phyloP scores from a whole-genome alignment of 2,113 vertebrate species.

The Ascaphus truei region DNA sequence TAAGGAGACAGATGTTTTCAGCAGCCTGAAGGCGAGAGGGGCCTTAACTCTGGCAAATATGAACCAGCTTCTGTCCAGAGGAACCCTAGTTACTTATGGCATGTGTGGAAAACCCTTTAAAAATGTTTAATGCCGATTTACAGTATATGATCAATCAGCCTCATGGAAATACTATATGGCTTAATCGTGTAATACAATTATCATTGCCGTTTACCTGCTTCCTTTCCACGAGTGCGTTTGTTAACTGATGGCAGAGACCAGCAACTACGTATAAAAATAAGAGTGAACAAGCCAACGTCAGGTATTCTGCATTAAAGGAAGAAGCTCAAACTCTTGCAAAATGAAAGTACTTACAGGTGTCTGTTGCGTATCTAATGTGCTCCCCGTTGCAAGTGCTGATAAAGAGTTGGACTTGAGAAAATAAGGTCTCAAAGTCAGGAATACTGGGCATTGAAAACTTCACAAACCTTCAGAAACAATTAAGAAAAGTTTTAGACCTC shows the following conservation, averaged over 20 bases:
- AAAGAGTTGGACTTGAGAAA: constrained; percentile 98
- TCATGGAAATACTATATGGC: too few relatives aligned
- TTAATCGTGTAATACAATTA: too few relatives aligned
- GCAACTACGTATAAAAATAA: constrained; percentile 73
- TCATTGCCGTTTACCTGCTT: constrained; percentile 91
- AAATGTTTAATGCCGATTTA: too few relatives aligned
- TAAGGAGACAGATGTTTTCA: too few relatives aligned
- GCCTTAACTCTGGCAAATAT: too few relatives aligned
- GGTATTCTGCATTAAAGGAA: constrained; percentile 9
- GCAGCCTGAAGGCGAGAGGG: too few relatives aligned
- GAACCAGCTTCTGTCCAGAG: too few relatives aligned
- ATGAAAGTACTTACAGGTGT: constrained; percentile 90
- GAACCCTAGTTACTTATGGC: too few relatives aligned
- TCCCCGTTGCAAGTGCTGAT: constrained; percentile 98
- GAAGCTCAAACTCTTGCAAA: neutral
- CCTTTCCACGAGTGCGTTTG: constrained; percentile 95
- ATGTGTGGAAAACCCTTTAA: too few relatives aligned
- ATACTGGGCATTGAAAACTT: constrained; percentile 99
- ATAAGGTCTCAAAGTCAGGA: constrained; percentile 96
- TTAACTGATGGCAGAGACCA: constrained; percentile 98
- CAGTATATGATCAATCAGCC: too few relatives aligned
- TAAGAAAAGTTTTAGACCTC: constrained; percentile 26
- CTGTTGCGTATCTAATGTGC: constrained; percentile 97
- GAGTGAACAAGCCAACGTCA: constrained; percentile 28
- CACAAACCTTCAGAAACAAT: constrained; percentile 79